These are phyloP conservation scores for Gobiocypris rarus DNA, from an alignment of 2,113 vertebrate genomes.

Conservation along the genomic window DNA sequence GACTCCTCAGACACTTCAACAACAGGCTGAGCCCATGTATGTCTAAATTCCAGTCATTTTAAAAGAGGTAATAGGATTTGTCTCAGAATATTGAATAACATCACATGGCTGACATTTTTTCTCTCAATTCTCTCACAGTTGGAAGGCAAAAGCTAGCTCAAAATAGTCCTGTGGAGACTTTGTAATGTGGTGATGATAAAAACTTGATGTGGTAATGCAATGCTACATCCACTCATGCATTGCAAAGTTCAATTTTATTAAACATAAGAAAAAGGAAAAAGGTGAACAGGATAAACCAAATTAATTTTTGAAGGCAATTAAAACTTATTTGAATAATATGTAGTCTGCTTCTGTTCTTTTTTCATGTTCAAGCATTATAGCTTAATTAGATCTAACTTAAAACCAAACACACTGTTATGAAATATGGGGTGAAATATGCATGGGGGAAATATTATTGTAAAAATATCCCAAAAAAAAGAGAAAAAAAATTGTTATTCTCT, in stretches of 20 bases:
- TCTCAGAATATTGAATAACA: conserved; percentile 31
- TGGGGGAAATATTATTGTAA: not conserved
- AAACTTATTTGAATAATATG: too few relatives aligned
- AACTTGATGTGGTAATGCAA: not conserved
- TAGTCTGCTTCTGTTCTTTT: not conserved
- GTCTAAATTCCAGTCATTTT: conserved; percentile 46
- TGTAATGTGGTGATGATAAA: not conserved
- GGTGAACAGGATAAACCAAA: not conserved
- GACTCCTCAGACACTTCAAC: not conserved
- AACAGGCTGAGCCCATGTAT: not conserved
- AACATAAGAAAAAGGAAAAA: not conserved
- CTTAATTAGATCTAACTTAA: not conserved
- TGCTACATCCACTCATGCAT: not conserved
- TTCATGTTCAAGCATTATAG: not conserved
- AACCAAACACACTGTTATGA: not conserved
- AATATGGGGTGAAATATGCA: not conserved
- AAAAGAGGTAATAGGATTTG: conserved; percentile 46
- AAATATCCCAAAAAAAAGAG: too few relatives aligned
- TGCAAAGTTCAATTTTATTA: not conserved
- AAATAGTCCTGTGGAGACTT: conserved; percentile 1
- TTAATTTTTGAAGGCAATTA: not conserved
- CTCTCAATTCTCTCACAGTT: conserved; percentile 28
- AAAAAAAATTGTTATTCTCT: too few relatives aligned
- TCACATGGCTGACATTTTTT: conserved; percentile 44
- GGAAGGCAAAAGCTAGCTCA: not conserved